Evolutionary conservation across 2,888 invertebrate genomes (phyloP).

Genomic region (Miltochrista miniata): DNA sequence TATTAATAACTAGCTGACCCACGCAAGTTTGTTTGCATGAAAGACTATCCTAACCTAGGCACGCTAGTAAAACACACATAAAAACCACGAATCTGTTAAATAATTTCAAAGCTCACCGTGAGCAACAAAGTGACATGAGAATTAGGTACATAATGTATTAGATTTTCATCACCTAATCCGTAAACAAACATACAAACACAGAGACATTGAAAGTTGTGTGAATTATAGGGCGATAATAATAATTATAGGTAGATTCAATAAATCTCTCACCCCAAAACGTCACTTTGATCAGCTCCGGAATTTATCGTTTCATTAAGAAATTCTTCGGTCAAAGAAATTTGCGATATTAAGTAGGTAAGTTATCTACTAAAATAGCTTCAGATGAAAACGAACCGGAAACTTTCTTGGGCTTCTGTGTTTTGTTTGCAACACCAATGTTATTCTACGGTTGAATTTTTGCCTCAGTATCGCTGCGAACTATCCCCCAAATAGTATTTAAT

Average conservation of each 20-base stretch:
- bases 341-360: conserved; percentile 30
- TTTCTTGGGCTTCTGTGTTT: not conserved
- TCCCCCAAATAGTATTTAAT: too few relatives aligned
- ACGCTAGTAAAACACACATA: too few relatives aligned
- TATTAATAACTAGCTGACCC: too few relatives aligned
- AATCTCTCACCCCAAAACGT: conserved; percentile 33
- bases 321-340: conserved; percentile 47
- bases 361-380: conserved; percentile 31
- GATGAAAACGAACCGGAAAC: conserved; percentile 18
- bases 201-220: too few relatives aligned
- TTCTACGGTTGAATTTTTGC: conserved; percentile 3
- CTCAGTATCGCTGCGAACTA: not conserved
- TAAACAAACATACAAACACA: conserved; percentile 1
- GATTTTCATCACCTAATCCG: not conserved
- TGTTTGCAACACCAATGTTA: not conserved
- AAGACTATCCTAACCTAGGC: too few relatives aligned
- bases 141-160: too few relatives aligned
- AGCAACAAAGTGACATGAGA: too few relatives aligned
- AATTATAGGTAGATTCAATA: conserved; percentile 34
- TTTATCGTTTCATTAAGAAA: conserved; percentile 56
- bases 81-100: too few relatives aligned
- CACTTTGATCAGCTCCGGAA: conserved; percentile 48
- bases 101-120: too few relatives aligned
- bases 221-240: not conserved
- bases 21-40: too few relatives aligned